Evolutionary conservation across 2,888 invertebrate genomes (phyloP).

Genomic region (Halictus quadricinctus): DNA sequence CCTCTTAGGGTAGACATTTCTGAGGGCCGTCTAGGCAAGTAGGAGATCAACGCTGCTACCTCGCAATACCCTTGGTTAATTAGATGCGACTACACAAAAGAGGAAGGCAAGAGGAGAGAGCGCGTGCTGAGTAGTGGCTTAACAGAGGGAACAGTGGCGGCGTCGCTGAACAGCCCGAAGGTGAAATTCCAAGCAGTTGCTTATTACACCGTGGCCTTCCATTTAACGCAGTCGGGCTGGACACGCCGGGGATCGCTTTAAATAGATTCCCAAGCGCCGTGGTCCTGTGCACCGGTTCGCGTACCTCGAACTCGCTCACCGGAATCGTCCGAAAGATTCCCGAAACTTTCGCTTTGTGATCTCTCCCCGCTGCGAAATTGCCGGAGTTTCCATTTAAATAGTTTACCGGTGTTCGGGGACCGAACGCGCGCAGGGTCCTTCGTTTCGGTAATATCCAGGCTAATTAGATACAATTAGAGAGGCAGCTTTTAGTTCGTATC

Average conservation of each 20-base stretch:
- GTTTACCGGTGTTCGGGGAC: constrained; percentile 30
- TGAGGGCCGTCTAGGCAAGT: constrained; percentile 31
- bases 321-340: constrained; percentile 38
- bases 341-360: constrained; percentile 36
- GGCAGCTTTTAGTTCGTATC: constrained; percentile 24
- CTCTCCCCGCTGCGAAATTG: constrained; percentile 25
- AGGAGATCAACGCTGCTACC: constrained; percentile 48
- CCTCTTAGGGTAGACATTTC: constrained; percentile 59
- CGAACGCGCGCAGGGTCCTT: neutral
- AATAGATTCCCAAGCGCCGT: constrained; percentile 31
- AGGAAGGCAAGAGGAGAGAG: constrained; percentile 15
- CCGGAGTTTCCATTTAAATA: constrained; percentile 43
- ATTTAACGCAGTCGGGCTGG: constrained; percentile 42
- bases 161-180: constrained; percentile 51
- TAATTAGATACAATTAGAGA: constrained; percentile 57
- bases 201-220: constrained; percentile 45
- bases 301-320: constrained; percentile 1
- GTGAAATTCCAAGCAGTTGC: constrained; percentile 63
- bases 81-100: constrained; percentile 68
- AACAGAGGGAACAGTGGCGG: constrained; percentile 49
- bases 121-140: constrained; percentile 32
- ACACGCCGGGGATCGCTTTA: constrained; percentile 53
- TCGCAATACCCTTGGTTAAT: constrained; percentile 61
- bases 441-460: constrained; percentile 45
- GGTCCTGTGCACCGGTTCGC: neutral